Evolutionary conservation across 2,113 vertebrate species (phyloP), one percentile per base, ranked within the genome.

Genomic region (Callorhinus ursinus): DNA sequence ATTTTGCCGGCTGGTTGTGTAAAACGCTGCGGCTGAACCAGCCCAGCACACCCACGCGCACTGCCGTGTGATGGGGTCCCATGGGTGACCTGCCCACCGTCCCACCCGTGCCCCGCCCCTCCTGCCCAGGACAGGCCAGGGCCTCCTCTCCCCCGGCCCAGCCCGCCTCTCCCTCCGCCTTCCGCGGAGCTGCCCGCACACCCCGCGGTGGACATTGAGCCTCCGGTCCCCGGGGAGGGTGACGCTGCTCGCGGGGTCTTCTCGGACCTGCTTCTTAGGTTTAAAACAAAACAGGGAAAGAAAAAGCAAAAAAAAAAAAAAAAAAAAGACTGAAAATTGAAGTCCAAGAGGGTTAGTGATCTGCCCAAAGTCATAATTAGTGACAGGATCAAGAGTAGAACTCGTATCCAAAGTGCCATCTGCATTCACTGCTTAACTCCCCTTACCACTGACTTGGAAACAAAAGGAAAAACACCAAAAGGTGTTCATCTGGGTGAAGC

Each of bases 1-100:
- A 99, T 98, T 99, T 99, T 39, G 99, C 99, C 0, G 99, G 99
- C 96, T 99, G 99, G 99, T 93, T 99, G 95, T 99, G 99, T 98
- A 99, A 98, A 98, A 99, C 99, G 72, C 99, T 99, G 99, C 98
- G 99, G 94, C 98, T 99, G 76, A 99, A 99, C 98, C 99, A 99
- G 98, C 99, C 99, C 96, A 99, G 99, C 97, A 99, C 99, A 0
- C 99, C 99, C 71, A 99, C 99, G 59, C 99, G 99, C 6, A 98
- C 98, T 28, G 98, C 99, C 13, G 95, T 99, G 98, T 99, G 98
- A 99, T 98, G 92, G 77, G 90, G 88, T 69, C 88, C 59, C 1
- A 33, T 74, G 7, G 72, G 57, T 5, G 31, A 19, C 33, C 96
- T 42, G 93, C 81, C 92, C 39, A 2, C 65, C 15, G 55, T 53